phyloP scores from a whole-genome alignment of 2,113 vertebrate species.

The Coracopsis vasa region DNA sequence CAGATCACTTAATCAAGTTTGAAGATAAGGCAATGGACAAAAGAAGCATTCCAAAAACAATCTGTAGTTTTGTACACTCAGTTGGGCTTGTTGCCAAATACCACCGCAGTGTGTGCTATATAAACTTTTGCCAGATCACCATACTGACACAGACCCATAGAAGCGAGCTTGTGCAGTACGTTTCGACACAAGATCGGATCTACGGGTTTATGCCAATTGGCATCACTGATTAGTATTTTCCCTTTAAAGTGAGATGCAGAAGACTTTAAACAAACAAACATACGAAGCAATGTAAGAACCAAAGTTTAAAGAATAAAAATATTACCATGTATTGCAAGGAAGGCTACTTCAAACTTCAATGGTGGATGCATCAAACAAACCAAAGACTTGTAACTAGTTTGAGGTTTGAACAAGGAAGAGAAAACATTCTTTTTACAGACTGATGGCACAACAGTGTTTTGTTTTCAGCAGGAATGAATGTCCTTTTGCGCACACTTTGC shows the following conservation, averaged over 20 bases:
- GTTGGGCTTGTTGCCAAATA: neutral
- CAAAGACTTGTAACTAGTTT: neutral
- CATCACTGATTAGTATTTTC: slow-evolving; percentile 34
- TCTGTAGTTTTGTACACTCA: neutral
- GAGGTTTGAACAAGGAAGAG: neutral
- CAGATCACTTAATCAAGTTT: neutral
- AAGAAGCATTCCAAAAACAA: neutral
- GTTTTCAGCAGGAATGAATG: neutral
- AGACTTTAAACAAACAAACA: slow-evolving; percentile 22
- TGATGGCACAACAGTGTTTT: neutral
- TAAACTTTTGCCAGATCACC: slow-evolving; percentile 77
- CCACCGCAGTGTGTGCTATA: neutral
- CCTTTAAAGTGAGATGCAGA: neutral
- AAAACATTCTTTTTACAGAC: neutral
- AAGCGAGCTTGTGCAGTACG: slow-evolving; percentile 94
- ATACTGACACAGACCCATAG: slow-evolving; percentile 99
- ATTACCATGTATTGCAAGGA: neutral
- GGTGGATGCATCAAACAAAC: neutral
- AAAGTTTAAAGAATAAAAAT: neutral
- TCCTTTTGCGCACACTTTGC: neutral
- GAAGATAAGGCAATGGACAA: neutral
- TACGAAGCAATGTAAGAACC: rapidly evolving
- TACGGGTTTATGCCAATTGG: slow-evolving; percentile 99
- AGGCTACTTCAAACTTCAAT: neutral
- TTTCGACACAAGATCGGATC: slow-evolving; percentile 99